A percentile compares a stretch with the other conserved stretches of the same genome.
Conservation (phyloP, 92 coral and sea anemone species). For the Plumapathes pennacea region DNA sequence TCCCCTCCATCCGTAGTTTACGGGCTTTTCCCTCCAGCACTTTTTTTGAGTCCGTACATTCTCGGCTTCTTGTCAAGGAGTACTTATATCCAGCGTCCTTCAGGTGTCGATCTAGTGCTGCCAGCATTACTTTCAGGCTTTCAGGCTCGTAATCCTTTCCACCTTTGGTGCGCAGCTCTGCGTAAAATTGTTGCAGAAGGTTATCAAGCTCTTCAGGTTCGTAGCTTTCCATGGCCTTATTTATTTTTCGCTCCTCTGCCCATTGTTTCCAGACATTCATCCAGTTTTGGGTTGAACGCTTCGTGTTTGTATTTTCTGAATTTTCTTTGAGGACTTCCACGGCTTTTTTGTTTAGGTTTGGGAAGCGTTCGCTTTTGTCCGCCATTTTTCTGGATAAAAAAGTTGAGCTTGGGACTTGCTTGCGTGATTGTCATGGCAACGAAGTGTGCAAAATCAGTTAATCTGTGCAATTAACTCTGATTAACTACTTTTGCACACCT, state of each 20-base stretch:
- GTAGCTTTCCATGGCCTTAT: not conserved
- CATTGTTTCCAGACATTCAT: not conserved
- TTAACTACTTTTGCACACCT: too few relatives aligned
- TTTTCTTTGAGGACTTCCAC: not conserved
- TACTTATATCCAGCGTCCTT: not conserved
- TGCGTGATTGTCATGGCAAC: too few relatives aligned
- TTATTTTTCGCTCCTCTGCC: not conserved
- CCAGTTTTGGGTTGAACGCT: not conserved
- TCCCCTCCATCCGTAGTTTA: slow-evolving; percentile 1
- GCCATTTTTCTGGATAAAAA: not conserved
- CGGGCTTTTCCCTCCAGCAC: slow-evolving; percentile 6
- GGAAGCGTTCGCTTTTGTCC: not conserved
- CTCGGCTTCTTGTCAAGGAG: not conserved
- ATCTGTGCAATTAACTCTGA: too few relatives aligned
- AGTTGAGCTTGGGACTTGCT: not conserved
- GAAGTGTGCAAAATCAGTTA: too few relatives aligned
- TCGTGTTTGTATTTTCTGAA: not conserved
- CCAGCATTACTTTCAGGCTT: slow-evolving; percentile 8
- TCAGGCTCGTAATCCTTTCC: slow-evolving; percentile 10
- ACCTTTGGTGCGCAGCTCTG: slow-evolving; percentile 19
- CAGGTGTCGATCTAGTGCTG: not conserved
- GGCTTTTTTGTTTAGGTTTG: not conserved
- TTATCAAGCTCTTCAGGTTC: not conserved
- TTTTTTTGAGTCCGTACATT: slow-evolving; percentile 1
- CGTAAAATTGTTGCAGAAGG: not conserved